Percentiles rank a stretch among this genome's conserved stretches.
Evolutionary conservation across 2,888 invertebrate genomes (phyloP).

Genomic region (Andrena chrysosceles): DNA sequence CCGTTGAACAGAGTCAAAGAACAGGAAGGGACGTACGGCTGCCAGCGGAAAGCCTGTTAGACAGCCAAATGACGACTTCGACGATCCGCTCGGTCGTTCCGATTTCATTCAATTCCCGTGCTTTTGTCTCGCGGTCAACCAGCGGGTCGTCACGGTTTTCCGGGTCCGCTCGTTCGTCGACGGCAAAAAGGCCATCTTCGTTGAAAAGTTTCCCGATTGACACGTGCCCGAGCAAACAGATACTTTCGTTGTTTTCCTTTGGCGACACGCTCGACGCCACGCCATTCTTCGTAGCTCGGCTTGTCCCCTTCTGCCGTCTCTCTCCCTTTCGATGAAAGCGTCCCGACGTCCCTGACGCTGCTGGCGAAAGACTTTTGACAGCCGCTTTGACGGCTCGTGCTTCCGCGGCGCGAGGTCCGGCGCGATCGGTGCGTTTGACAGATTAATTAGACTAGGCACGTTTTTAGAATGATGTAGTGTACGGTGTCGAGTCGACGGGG

Average conservation of each 20-base stretch:
- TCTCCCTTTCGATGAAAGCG: background rate
- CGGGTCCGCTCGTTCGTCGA: background rate
- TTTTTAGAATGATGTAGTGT: slow-evolving; percentile 48
- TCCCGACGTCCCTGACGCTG: slow-evolving; percentile 9
- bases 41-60: slow-evolving; percentile 28
- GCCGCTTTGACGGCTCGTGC: slow-evolving; percentile 40
- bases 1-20: background rate
- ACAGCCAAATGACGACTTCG: slow-evolving; percentile 46
- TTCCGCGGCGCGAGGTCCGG: slow-evolving; percentile 21
- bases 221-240: slow-evolving; percentile 3
- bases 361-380: slow-evolving; percentile 32
- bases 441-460: slow-evolving; percentile 58
- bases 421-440: slow-evolving; percentile 56
- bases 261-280: slow-evolving; percentile 9
- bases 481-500: background rate
- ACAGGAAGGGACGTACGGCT: background rate
- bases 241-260: slow-evolving; percentile 29
- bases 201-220: slow-evolving; percentile 3
- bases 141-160: slow-evolving; percentile 6
- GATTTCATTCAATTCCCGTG: slow-evolving; percentile 51
- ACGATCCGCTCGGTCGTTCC: slow-evolving; percentile 18
- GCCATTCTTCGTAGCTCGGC: background rate
- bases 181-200: background rate
- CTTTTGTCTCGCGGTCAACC: slow-evolving; percentile 15
- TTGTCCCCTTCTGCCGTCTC: background rate